A percentile compares a stretch with the other conserved stretches of the same genome.
Conservation (phyloP, 1,140 invertebrate species). For the Coenobita brevimanus region DNA sequence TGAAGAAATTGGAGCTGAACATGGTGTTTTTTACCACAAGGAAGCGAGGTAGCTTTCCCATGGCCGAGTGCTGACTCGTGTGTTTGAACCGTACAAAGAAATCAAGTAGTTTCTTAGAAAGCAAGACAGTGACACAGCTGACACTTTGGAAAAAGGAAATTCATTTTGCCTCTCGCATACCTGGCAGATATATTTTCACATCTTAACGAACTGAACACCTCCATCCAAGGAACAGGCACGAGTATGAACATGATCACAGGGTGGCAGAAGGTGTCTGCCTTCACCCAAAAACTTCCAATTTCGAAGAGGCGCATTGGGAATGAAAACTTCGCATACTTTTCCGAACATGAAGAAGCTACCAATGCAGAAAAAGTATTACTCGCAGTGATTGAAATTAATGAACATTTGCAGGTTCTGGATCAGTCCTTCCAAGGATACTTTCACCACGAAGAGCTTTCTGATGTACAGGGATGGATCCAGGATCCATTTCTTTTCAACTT, state of each 20-base stretch:
- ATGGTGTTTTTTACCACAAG: slow-evolving; percentile 13
- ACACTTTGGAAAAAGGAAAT: slow-evolving; percentile 5
- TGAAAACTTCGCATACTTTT: background rate
- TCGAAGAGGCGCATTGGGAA: background rate
- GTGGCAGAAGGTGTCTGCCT: slow-evolving; percentile 14
- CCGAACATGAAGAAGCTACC: background rate
- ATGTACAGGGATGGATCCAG: no score
- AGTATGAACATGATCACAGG: slow-evolving; percentile 18
- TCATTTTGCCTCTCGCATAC: slow-evolving; percentile 25
- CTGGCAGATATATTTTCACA: slow-evolving; percentile 13
- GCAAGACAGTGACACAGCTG: background rate
- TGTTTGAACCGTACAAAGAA: slow-evolving; percentile 3
- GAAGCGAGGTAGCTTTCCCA: slow-evolving; percentile 27
- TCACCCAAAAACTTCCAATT: slow-evolving; percentile 5
- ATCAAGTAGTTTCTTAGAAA: slow-evolving; percentile 28
- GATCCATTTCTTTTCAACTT: no score
- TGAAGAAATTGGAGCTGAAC: background rate
- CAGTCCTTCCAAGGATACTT: no score
- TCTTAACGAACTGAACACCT: slow-evolving; percentile 9
- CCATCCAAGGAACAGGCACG: slow-evolving; percentile 14
- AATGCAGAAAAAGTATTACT: no score
- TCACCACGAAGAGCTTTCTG: no score
- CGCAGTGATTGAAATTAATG: no score
- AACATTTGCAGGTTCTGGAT: no score
- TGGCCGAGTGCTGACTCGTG: slow-evolving; percentile 14